Conservation (phyloP, 1,140 invertebrate genomes). For the Tetramorium alpestre region DNA sequence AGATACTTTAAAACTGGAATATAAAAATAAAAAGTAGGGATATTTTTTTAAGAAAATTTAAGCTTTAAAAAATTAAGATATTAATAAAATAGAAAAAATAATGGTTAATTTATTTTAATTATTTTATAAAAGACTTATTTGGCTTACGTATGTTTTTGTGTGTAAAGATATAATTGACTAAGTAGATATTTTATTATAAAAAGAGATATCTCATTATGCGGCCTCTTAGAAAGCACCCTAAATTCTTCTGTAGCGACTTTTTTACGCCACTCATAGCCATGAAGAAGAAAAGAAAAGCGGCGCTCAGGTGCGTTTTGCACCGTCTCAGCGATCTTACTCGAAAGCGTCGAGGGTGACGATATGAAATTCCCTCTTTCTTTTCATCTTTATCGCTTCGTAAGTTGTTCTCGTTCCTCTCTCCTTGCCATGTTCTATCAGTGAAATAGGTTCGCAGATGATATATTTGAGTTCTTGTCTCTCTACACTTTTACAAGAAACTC, state of each 20-base stretch:
- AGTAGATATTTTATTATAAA: conserved; percentile 14
- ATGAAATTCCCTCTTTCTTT: conserved; percentile 65
- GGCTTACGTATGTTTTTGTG: background rate
- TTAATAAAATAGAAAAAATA: background rate
- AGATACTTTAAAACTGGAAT: background rate
- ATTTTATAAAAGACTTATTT: background rate
- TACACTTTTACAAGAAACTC: conserved; percentile 8
- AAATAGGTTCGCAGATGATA: conserved; percentile 47
- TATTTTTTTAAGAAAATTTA: background rate
- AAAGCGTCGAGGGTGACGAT: conserved; percentile 66
- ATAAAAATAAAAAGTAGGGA: background rate
- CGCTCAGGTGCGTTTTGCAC: conserved; percentile 69
- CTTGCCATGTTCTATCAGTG: conserved; percentile 1
- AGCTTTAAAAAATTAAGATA: background rate
- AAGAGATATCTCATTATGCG: conserved; percentile 66
- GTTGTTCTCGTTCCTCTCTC: conserved; percentile 22
- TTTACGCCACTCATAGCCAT: conserved; percentile 42
- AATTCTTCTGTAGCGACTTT: conserved; percentile 68
- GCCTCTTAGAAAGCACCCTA: conserved; percentile 74
- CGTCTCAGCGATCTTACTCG: conserved; percentile 65
- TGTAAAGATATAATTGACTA: conserved; percentile 39
- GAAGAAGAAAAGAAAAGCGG: conserved; percentile 59
- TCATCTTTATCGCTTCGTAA: conserved; percentile 52
- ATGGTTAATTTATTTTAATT: background rate
- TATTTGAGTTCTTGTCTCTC: conserved; percentile 5